Evolutionary conservation across 2,113 vertebrate genomes (phyloP).

Genomic region (Python bivittatus): DNA sequence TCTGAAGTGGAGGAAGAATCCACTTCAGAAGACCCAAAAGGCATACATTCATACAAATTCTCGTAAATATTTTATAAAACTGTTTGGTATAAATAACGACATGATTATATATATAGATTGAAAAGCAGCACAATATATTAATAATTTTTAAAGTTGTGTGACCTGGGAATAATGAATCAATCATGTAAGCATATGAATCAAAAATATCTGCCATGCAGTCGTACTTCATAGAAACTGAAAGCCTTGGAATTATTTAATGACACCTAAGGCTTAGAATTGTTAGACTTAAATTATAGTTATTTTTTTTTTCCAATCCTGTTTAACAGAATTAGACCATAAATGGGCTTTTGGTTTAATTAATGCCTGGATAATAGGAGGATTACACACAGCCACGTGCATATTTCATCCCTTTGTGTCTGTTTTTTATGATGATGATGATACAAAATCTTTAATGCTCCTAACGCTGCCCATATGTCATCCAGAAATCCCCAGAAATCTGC

Average conservation of each 20-base stretch:
- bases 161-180: neutral
- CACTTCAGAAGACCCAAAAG: neutral
- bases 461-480: conserved; percentile 57
- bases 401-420: conserved; percentile 25
- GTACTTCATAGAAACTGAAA: neutral
- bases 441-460: conserved; percentile 64
- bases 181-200: neutral
- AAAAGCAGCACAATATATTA: neutral
- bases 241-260: neutral
- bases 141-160: too few relatives aligned
- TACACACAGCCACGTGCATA: conserved; percentile 36
- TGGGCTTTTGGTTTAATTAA: conserved; percentile 43
- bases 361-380: conserved; percentile 10
- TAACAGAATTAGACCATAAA: neutral
- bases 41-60: neutral
- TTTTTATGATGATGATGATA: conserved; percentile 41
- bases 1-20: neutral
- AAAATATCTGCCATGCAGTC: neutral
- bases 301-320: conserved; percentile 36
- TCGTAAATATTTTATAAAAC: neutral
- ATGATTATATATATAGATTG: neutral
- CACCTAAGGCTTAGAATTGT: rapidly evolving
- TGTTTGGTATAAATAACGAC: neutral
- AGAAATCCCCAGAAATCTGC: conserved; percentile 67
- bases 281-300: conserved; percentile 14